Evolutionary conservation across 2,113 vertebrate genomes (phyloP), one percentile per base, ranked within the genome.

Genomic region (Speoplatyrhinus poulsoni): DNA sequence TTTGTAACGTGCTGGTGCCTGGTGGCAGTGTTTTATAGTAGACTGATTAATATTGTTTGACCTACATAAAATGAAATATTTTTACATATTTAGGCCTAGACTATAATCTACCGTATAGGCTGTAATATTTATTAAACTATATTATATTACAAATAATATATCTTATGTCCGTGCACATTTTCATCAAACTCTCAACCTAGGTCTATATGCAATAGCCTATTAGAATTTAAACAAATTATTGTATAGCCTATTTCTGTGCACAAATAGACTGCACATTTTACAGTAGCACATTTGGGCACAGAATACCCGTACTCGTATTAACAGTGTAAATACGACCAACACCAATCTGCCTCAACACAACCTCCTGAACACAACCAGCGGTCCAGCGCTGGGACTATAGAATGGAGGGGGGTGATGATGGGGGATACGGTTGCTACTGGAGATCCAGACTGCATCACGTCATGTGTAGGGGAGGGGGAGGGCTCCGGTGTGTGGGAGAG

Each of bases 371-470:
- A 79, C 71, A 65, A 71, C 72, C 84, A 85, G 80, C 77, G 60
- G 57, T 82, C 66, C 72, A 56, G 61, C 75, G 74, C 62, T 66
- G 59, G 65, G 76, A 26, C 26, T 26, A 26, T 26, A 26, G 26
- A 26, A 3, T 68, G 79, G 70, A 83, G 79, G 67, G 73, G 75
- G 77, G 79, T 82, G 26, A 76, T 65, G 62, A 52, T 64, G 62
- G 66, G 56, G 69, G 69, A 83, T 89, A 74, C 84, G 88, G 88
- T 90, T 91, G 90, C 90, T 85, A 90, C 85, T 85, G 90, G 90
- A 89, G 90, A 91, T 78, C 81, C 82, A 67, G 79, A 76, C 82
- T 87, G 81, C 90, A 90, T 91, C 88, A 90, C 90, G 88, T 90
- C 86, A 90, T 89, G 82, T 79, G 73, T 52, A 26, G 69, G 61